Percentiles rank a stretch among this genome's conserved stretches.
Conservation (phyloP, 2,888 invertebrate species). For the Emmelina monodactyla region DNA sequence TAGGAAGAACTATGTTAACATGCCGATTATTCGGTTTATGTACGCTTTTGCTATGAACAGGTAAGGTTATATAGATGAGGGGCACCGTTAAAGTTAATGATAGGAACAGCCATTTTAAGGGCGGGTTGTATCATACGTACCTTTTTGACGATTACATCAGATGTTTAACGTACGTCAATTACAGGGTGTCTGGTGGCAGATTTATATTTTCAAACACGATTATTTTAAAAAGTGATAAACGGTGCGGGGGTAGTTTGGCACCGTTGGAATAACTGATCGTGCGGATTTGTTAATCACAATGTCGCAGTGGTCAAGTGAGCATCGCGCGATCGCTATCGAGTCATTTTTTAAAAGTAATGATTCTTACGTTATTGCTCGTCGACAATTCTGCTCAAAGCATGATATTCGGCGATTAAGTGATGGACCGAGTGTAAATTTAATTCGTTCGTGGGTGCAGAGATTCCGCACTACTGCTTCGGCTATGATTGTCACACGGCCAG, state of each 20-base stretch:
- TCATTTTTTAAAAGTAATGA: slow-evolving; percentile 13
- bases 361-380: slow-evolving; percentile 14
- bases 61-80: slow-evolving; percentile 48
- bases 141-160: too few relatives aligned
- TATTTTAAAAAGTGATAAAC: too few relatives aligned
- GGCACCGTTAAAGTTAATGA: too few relatives aligned
- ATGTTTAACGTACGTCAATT: too few relatives aligned
- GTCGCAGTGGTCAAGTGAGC: slow-evolving; percentile 15
- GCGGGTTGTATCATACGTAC: too few relatives aligned
- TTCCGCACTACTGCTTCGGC: slow-evolving; percentile 16
- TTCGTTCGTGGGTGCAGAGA: slow-evolving; percentile 17
- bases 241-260: neutral
- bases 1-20: slow-evolving; percentile 86
- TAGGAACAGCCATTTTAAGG: too few relatives aligned
- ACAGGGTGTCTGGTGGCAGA: too few relatives aligned
- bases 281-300: slow-evolving; percentile 14
- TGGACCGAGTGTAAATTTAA: slow-evolving; percentile 18
- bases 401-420: slow-evolving; percentile 16
- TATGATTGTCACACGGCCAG: slow-evolving; percentile 15
- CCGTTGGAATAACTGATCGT: too few relatives aligned
- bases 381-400: slow-evolving; percentile 16
- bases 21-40: slow-evolving; percentile 88
- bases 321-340: slow-evolving; percentile 14
- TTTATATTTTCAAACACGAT: too few relatives aligned
- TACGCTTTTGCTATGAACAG: slow-evolving; percentile 97